phyloP scores from a whole-genome alignment of 2,113 vertebrate species.

The Merops nubicus region DNA sequence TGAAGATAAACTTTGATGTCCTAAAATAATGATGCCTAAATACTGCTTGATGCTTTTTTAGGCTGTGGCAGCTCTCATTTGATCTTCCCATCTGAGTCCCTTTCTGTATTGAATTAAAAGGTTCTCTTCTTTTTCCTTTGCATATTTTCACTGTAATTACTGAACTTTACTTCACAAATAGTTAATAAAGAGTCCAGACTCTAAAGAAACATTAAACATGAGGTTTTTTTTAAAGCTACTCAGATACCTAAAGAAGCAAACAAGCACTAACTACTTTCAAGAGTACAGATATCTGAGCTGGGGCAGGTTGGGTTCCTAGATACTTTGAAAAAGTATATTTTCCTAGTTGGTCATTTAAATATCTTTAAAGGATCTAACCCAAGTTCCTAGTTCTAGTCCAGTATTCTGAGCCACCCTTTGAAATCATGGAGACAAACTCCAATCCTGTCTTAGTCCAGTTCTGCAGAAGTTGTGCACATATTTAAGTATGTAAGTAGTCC shows the following conservation, averaged over 20 bases:
- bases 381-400: not conserved
- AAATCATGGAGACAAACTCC: not conserved
- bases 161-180: conserved; percentile 2
- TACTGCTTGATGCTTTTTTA: conserved; percentile 31
- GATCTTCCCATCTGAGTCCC: conserved; percentile 39
- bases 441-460: not conserved
- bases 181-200: not conserved
- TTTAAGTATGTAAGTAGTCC: not conserved
- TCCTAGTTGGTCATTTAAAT: not conserved
- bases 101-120: conserved; percentile 24
- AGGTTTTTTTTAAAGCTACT: not conserved
- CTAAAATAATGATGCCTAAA: conserved; percentile 64
- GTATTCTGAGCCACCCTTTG: not conserved
- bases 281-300: not conserved
- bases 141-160: conserved; percentile 44
- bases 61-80: conserved; percentile 17
- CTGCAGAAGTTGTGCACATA: not conserved
- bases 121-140: not conserved
- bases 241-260: not conserved
- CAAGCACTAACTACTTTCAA: not conserved
- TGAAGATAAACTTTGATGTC: conserved; percentile 58
- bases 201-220: not conserved
- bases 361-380: not conserved
- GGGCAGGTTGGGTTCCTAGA: not conserved
- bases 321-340: not conserved